Evolutionary conservation across 1,140 invertebrate species (phyloP), one percentile per base, ranked within the genome.

Genomic region (Prorops nasuta): DNA sequence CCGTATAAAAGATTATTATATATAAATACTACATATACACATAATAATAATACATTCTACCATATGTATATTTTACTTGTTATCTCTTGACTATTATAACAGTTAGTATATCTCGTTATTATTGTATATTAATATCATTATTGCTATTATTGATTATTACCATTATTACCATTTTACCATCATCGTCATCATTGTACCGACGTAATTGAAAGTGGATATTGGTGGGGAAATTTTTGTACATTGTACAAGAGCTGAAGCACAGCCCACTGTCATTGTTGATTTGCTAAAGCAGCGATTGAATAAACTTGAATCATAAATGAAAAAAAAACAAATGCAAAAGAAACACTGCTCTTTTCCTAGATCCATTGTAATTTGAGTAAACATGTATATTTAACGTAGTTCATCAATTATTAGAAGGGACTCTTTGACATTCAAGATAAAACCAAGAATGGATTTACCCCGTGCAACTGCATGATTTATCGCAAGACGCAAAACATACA

Each of bases 41-140:
- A 52, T 49, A 18, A 45, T 24, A 44, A 51, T 32, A 19, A 20
- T 16, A 43, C 24, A 28, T 14, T 44, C 45, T 51, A 47, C 28
- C 54, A 54, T 60, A 63, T 71, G 58, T 69, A 70, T 63, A 70
- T 67, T 67, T 71, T 63, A 64, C 59, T 67, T 69, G 64, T 71
- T 71, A 66, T 60, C 57, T 67, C 57, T 63, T 58, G 49, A 64
- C 47, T 64, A 67, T 64, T 62, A 65, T 64, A 46, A 35, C 44
- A 49, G 44, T 51, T 67, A 61, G 56, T 57, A 51, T 66, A 66
- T 66, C 56, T 64, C 60, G 55, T 68, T 63, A 67, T 61, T 56
- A 67, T 49, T 70, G 57, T 67, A 67, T 60, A 68, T 67, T 58
- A 62, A 54, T 54, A 58, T 59, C 46, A 59, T 46, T 38, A 49